Percentiles rank a stretch among this genome's conserved stretches.
Evolutionary conservation across 2,888 invertebrate genomes (phyloP).

Genomic region (Pharmacophagus antenor): DNA sequence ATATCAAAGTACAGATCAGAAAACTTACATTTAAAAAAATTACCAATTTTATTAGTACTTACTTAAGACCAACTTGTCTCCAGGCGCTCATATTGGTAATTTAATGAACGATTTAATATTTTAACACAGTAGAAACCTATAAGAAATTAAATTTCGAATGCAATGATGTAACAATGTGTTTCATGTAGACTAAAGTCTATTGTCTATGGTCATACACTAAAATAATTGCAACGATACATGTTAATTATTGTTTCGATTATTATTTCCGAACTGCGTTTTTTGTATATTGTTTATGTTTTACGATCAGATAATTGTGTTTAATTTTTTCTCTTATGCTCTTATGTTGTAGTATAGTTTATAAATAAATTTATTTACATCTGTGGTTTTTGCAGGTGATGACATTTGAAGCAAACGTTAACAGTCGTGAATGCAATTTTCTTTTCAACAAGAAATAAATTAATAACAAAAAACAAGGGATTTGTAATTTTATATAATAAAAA

Average conservation of each 20-base stretch:
- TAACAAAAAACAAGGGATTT: neutral
- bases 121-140: constrained; percentile 36
- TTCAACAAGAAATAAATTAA: neutral
- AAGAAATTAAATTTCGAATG: constrained; percentile 37
- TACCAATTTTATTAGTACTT: constrained; percentile 53
- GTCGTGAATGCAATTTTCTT: neutral
- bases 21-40: neutral
- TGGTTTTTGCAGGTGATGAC: neutral
- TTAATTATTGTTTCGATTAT: neutral
- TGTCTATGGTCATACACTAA: neutral
- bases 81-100: constrained; percentile 86
- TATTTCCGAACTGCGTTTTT: too few relatives aligned
- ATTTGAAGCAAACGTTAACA: neutral
- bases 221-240: neutral
- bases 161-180: constrained; percentile 48
- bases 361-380: neutral
- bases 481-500: neutral
- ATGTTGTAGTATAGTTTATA: too few relatives aligned
- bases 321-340: too few relatives aligned
- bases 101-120: neutral
- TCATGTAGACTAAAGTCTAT: neutral
- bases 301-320: too few relatives aligned
- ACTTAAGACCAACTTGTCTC: constrained; percentile 93
- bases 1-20: too few relatives aligned
- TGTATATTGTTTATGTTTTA: too few relatives aligned